Conservation (phyloP, 2,797 vertebrate genomes). For the Pseudochaenichthys georgianus region DNA sequence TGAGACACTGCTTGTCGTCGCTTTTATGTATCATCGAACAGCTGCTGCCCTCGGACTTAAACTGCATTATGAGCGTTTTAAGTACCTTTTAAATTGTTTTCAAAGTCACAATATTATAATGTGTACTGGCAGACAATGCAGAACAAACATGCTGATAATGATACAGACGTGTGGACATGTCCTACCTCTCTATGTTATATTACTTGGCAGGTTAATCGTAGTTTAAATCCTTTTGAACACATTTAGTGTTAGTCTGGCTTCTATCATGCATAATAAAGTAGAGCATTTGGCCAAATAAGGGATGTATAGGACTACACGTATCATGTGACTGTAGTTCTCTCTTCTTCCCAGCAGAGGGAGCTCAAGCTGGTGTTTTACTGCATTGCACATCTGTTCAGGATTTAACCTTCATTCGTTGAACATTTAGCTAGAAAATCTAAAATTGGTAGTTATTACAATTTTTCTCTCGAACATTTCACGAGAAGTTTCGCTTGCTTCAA, state of each 20-base stretch:
- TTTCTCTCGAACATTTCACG: no score
- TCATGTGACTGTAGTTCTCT: conserved; percentile 53
- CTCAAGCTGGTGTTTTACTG: conserved; percentile 43
- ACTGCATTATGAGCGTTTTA: not conserved
- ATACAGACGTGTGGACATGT: not conserved
- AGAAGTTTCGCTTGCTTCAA: not conserved
- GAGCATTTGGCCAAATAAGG: no score
- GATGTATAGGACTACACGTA: not conserved
- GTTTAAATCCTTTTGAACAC: no score
- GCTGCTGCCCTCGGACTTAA: conserved; percentile 4
- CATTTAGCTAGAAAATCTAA: no score
- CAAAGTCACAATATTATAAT: not conserved
- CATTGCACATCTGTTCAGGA: not conserved
- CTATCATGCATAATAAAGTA: not conserved
- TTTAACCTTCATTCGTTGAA: not conserved
- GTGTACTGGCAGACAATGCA: not conserved
- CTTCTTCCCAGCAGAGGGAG: conserved; percentile 78
- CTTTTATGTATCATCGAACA: conserved; percentile 31
- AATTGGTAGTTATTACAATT: no score
- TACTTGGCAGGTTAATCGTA: no score
- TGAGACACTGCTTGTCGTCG: conserved; percentile 42
- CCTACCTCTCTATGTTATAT: not conserved
- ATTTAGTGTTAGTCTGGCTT: conserved; percentile 9
- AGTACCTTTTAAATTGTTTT: not conserved
- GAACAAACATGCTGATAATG: not conserved